Base-by-base conservation (phyloP, 1,140 invertebrate species). In the Dreissena polymorpha region DNA sequence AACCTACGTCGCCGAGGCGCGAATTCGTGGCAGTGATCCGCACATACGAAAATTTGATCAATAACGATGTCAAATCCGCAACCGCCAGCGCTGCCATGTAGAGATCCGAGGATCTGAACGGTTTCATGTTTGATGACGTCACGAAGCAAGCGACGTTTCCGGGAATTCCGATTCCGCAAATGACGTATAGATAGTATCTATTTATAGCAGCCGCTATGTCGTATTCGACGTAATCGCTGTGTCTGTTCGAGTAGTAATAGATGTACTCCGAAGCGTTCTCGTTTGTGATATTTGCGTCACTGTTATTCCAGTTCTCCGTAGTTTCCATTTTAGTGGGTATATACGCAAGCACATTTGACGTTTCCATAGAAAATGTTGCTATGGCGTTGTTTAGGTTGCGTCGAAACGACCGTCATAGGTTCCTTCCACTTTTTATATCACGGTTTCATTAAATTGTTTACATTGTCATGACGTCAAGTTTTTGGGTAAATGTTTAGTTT, bases 161-260 rank as follows among this genome's bases (percentile, higher is more conserved):
- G 10, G 88, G 88, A 25, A 90, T 78, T 49, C 90, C 90, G 16
- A 91, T 74, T 0, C 76, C 85, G 64, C 85, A 79, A 0, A 90
- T 74, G 14, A 91, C 73, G 70, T 86, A 88, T 13, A 89, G 80
- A 63, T 90, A 91, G 63, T 91, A 88, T 0, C 70, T 83, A 69
- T 91, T 89, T 14, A 91, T 85, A 49, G 71, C 71, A 13, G 85
- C 64, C 3, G 87, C 87, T 0, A 72, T 82, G 21, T 60, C 72
- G 21, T 73, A 87, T 60, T 88, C 87, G 0, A 63, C 21, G 65
- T 74, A 86, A n/a, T 85, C 71, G 14, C 8, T 57, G 16, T 77
- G 39, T n/a, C 18, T n/a, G 8, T 25, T 67, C 23, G 16, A 18
- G 16, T 18, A 60, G 21, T 60, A 60, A 60, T 60, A 60, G 39